These are phyloP conservation scores for Lepetodrilus schrolli DNA, from an alignment of 2,888 invertebrate genomes.

Conservation along the genomic window DNA sequence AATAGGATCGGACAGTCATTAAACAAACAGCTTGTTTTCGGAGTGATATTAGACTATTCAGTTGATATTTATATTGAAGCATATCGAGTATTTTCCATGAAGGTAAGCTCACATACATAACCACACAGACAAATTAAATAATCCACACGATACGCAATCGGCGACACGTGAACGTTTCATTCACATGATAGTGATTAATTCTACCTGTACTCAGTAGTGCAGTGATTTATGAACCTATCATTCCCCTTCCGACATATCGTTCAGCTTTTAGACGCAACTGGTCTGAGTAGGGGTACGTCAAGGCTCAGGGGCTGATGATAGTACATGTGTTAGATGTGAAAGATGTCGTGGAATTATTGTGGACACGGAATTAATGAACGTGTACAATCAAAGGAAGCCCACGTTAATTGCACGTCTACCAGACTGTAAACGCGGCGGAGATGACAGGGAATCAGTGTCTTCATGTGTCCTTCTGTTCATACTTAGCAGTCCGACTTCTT, in stretches of 20 bases:
- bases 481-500: background rate
- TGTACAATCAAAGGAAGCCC: background rate
- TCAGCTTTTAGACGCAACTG: conserved; percentile 11
- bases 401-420: background rate
- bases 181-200: background rate
- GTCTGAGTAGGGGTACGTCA: background rate
- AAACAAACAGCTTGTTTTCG: no score
- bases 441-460: background rate
- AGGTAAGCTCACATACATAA: no score
- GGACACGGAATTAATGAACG: conserved; percentile 1
- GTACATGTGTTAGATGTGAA: conserved; percentile 5
- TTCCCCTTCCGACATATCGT: background rate
- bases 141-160: background rate
- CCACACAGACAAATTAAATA: background rate
- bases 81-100: no score
- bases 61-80: no score
- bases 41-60: no score
- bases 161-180: background rate
- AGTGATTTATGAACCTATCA: conserved; percentile 8
- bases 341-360: background rate
- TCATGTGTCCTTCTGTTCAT: background rate
- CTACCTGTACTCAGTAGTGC: background rate
- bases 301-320: background rate
- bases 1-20: no score
- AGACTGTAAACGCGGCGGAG: background rate